phyloP scores from a whole-genome alignment of 2,888 invertebrate genomes.

The Arge pagana region DNA sequence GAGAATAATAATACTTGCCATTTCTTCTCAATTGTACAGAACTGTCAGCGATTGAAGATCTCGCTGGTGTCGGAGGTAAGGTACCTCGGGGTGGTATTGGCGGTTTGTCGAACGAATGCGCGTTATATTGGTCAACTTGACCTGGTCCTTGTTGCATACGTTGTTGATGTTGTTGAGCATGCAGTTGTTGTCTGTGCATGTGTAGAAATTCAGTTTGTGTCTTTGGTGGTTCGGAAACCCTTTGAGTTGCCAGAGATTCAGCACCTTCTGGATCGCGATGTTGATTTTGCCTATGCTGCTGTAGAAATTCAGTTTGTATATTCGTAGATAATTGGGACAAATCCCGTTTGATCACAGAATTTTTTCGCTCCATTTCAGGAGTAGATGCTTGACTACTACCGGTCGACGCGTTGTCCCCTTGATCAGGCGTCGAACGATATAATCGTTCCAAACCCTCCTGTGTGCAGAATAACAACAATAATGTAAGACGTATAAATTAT shows the following conservation, averaged over 20 bases:
- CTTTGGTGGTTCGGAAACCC: slow-evolving; percentile 42
- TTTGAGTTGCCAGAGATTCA: slow-evolving; percentile 39
- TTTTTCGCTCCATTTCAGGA: slow-evolving; percentile 57
- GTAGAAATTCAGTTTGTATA: slow-evolving; percentile 51
- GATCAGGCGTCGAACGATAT: slow-evolving; percentile 44
- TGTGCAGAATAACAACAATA: slow-evolving; percentile 1
- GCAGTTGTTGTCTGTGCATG: slow-evolving; percentile 53
- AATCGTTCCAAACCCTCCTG: slow-evolving; percentile 41
- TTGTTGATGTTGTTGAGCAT: slow-evolving; percentile 56
- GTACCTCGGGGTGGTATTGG: slow-evolving; percentile 66
- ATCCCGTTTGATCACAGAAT: slow-evolving; percentile 55
- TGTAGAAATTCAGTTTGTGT: slow-evolving; percentile 64
- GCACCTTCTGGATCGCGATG: slow-evolving; percentile 37
- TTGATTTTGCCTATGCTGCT: slow-evolving; percentile 47
- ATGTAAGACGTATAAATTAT: slow-evolving; percentile 1
- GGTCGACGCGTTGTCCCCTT: slow-evolving; percentile 48
- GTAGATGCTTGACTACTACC: slow-evolving; percentile 59
- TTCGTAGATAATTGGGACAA: slow-evolving; percentile 42
- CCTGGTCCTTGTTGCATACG: slow-evolving; percentile 40
- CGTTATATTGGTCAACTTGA: slow-evolving; percentile 41
- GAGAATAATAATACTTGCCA: slow-evolving; percentile 40
- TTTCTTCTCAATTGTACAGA: slow-evolving; percentile 47
- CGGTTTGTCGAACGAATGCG: slow-evolving; percentile 59
- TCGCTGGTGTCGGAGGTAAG: slow-evolving; percentile 63
- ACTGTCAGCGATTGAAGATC: slow-evolving; percentile 56